phyloP scores from a whole-genome alignment of 2,113 vertebrate genomes.

The Anser brachyrhynchus region DNA sequence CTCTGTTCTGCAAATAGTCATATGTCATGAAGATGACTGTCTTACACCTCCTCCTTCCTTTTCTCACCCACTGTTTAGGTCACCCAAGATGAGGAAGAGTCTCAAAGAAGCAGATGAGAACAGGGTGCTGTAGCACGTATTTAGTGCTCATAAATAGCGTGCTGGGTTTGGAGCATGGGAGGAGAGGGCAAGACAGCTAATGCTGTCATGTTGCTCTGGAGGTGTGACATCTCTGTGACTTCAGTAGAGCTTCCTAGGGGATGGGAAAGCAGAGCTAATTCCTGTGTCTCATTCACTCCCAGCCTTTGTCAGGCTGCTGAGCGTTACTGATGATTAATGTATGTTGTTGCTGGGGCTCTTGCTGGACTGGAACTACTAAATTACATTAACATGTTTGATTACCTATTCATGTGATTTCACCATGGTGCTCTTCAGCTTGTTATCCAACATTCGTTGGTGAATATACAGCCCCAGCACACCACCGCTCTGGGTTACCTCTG shows the following conservation, averaged over 20 bases:
- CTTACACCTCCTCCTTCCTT: constrained; percentile 70
- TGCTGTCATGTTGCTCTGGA: background rate
- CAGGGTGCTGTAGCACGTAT: background rate
- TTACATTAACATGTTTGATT: constrained; percentile 59
- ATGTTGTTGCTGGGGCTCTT: background rate
- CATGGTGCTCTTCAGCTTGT: background rate
- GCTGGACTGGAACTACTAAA: constrained; percentile 35
- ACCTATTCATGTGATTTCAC: constrained; percentile 18
- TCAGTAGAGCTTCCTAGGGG: background rate
- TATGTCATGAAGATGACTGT: constrained; percentile 65
- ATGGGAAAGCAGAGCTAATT: background rate
- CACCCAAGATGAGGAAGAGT: constrained; percentile 5
- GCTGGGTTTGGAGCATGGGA: background rate
- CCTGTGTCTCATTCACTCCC: background rate
- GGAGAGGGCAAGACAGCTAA: background rate
- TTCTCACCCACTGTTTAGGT: constrained; percentile 53
- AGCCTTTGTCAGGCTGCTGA: background rate
- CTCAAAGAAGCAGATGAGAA: constrained; percentile 5
- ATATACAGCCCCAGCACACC: background rate
- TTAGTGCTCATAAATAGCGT: background rate
- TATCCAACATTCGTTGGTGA: background rate
- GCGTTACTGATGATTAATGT: background rate
- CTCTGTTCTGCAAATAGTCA: constrained; percentile 43
- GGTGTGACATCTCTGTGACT: constrained; percentile 6
- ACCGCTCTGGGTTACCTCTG: background rate